Percentiles rank a stretch among this genome's conserved stretches.
Conservation (phyloP, 2,113 vertebrate genomes). For the Ibidorhyncha struthersii region DNA sequence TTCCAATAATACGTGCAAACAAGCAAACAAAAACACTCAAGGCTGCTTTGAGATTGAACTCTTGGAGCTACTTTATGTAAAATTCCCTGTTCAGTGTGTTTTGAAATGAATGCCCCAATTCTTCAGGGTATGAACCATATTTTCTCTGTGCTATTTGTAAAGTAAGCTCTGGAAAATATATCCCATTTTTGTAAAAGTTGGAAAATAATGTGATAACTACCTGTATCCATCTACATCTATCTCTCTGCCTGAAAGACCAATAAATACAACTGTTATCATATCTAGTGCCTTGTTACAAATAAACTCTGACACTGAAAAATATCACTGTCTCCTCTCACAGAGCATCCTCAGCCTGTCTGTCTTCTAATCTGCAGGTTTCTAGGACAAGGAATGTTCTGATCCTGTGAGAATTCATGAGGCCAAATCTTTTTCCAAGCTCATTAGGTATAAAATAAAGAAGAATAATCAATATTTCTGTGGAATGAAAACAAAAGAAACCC, state of each 20-base stretch:
- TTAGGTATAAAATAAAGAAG: neutral
- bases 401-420: neutral
- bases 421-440: neutral
- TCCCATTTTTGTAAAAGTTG: neutral
- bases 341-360: neutral
- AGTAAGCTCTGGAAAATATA: neutral
- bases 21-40: conserved; percentile 11
- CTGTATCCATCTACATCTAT: conserved; percentile 5
- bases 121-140: neutral
- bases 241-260: conserved; percentile 27
- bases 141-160: neutral
- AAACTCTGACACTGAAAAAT: conserved; percentile 32
- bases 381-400: conserved; percentile 19
- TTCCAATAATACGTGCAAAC: neutral
- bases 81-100: neutral
- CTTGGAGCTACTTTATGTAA: conserved; percentile 6
- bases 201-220: conserved; percentile 26
- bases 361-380: neutral
- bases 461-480: neutral
- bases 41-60: conserved; percentile 1
- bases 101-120: neutral
- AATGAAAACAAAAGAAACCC: neutral
- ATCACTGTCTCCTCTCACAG: neutral
- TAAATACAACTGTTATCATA: conserved; percentile 37
- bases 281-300: conserved; percentile 13